phyloP scores from a whole-genome alignment of 92 coral and sea anemone species.

The Bergia puertoricense region DNA sequence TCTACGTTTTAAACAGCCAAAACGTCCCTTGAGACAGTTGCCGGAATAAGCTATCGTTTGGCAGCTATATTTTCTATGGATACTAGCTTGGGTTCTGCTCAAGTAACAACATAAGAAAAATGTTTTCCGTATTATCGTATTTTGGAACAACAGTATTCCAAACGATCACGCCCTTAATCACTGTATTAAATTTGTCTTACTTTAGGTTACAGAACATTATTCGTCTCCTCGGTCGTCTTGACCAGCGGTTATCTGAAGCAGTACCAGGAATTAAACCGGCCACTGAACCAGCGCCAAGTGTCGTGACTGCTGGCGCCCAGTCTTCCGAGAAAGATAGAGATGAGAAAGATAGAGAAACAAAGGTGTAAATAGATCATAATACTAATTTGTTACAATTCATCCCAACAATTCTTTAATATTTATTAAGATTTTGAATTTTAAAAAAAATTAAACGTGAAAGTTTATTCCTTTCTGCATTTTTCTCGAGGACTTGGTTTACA shows the following conservation, averaged over 20 bases:
- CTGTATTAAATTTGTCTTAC: not conserved
- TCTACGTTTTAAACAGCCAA: no score
- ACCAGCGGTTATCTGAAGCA: conserved; percentile 67
- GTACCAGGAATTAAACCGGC: conserved; percentile 24
- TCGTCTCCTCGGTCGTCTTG: conserved; percentile 81
- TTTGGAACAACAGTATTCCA: no score
- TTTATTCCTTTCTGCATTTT: not conserved
- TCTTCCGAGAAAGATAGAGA: conserved; percentile 29
- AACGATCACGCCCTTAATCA: not conserved
- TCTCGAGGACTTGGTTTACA: no score
- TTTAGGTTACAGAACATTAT: conserved; percentile 72
- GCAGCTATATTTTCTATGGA: no score
- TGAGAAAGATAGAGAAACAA: conserved; percentile 32
- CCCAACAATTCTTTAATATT: not conserved
- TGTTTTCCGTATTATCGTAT: no score
- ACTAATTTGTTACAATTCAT: not conserved
- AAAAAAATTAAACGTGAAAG: not conserved
- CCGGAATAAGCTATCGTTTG: no score
- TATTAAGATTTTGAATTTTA: no score
- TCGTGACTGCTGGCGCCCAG: conserved; percentile 1
- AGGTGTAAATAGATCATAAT: not conserved
- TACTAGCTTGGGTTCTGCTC: no score
- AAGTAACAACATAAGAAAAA: no score
- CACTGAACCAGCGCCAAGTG: not conserved
- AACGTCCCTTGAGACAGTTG: no score